A percentile compares a stretch with the other conserved stretches of the same genome.
These are phyloP conservation scores for Cyclophora punctaria DNA, from an alignment of 2,888 invertebrate genomes.

Conservation along the genomic window DNA sequence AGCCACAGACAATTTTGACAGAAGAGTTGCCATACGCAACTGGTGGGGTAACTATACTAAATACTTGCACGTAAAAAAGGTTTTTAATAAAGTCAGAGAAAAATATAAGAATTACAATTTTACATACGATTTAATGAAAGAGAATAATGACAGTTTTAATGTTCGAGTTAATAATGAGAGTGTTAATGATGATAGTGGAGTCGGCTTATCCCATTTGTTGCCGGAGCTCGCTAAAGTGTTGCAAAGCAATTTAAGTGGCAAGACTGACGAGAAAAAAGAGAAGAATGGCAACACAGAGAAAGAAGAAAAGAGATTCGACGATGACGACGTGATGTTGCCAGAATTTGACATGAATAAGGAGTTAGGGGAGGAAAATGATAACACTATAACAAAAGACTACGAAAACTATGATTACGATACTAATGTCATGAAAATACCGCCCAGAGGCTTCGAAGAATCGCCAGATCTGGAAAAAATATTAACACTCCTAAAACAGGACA, in stretches of 20 bases:
- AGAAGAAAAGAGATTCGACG: slow-evolving; percentile 49
- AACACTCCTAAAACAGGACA: slow-evolving; percentile 35
- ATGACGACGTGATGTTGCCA: slow-evolving; percentile 45
- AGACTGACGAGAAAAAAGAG: slow-evolving; percentile 29
- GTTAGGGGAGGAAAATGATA: slow-evolving; percentile 37
- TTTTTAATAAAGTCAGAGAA: slow-evolving; percentile 38
- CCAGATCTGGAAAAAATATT: slow-evolving; percentile 44
- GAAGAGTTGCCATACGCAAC: slow-evolving; percentile 79
- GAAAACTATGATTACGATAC: slow-evolving; percentile 53
- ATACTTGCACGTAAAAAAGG: slow-evolving; percentile 39
- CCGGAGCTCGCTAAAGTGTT: slow-evolving; percentile 56
- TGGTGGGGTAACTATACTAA: slow-evolving; percentile 79
- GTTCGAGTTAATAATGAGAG: too few species aligned
- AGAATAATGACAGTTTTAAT: slow-evolving; percentile 21
- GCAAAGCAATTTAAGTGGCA: slow-evolving; percentile 35
- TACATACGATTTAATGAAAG: slow-evolving; percentile 44
- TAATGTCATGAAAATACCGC: slow-evolving; percentile 67
- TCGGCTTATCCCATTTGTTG: slow-evolving; percentile 41
- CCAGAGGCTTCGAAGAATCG: slow-evolving; percentile 47
- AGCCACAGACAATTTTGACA: slow-evolving; percentile 79
- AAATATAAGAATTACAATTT: slow-evolving; percentile 57
- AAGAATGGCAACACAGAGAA: slow-evolving; percentile 37
- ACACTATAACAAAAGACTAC: neutral
- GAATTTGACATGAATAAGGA: slow-evolving; percentile 65
- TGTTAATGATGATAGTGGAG: slow-evolving; percentile 31